Evolutionary conservation across 2,888 invertebrate species (phyloP).

Genomic region (Drosophila tanythrix): DNA sequence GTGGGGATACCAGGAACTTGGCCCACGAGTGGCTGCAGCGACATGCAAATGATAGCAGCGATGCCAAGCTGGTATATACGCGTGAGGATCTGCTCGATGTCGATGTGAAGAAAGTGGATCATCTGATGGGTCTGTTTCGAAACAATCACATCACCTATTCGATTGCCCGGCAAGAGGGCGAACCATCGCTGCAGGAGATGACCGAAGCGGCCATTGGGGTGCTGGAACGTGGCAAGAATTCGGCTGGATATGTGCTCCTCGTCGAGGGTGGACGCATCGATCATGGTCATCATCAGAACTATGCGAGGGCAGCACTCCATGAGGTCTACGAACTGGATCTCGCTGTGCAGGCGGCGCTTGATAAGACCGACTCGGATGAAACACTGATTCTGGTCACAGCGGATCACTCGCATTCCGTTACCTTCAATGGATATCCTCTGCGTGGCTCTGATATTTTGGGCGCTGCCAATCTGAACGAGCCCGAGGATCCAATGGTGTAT

Average conservation of each 20-base stretch:
- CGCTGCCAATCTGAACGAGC: constrained; percentile 83
- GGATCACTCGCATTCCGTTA: constrained; percentile 88
- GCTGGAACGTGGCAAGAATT: constrained; percentile 69
- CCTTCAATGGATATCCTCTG: constrained; percentile 87
- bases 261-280: constrained; percentile 88
- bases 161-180: constrained; percentile 85
- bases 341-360: constrained; percentile 87
- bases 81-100: constrained; percentile 84
- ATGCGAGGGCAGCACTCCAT: constrained; percentile 87
- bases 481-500: constrained; percentile 83
- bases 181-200: constrained; percentile 87
- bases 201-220: constrained; percentile 87
- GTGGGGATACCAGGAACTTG: constrained; percentile 87
- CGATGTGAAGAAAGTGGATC: constrained; percentile 84
- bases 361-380: constrained; percentile 86
- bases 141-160: constrained; percentile 87
- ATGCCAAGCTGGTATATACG: constrained; percentile 83
- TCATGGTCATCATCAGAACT: constrained; percentile 88
- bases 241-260: constrained; percentile 86
- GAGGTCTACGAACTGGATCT: constrained; percentile 88
- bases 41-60: constrained; percentile 72
- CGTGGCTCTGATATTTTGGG: constrained; percentile 87
- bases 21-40: constrained; percentile 86
- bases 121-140: constrained; percentile 86
- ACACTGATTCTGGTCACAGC: constrained; percentile 89